Percentiles rank a stretch among this genome's conserved stretches.
These are phyloP conservation scores for Cynaeus angustus DNA, from an alignment of 2,888 invertebrate genomes.

Conservation along the genomic window DNA sequence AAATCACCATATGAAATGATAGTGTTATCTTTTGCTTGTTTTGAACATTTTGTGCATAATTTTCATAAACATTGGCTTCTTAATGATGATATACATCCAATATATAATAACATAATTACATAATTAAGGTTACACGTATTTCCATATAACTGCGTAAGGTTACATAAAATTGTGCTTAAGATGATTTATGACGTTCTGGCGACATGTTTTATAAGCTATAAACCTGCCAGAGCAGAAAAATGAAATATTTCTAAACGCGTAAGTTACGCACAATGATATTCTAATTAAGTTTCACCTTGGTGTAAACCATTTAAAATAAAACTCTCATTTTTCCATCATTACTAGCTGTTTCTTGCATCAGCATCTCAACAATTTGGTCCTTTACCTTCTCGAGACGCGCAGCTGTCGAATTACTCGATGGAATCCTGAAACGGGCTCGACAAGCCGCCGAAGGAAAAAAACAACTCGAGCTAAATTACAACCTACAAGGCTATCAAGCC, in stretches of 20 bases:
- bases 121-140: constrained; percentile 3
- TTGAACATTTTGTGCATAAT: background rate
- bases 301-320: background rate
- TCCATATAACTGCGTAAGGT: constrained; percentile 6
- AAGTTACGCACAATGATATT: background rate
- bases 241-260: background rate
- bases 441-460: constrained; percentile 34
- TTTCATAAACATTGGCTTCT: background rate
- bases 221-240: background rate
- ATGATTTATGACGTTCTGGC: constrained; percentile 1
- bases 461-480: constrained; percentile 44
- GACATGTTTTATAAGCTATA: constrained; percentile 7
- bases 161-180: background rate
- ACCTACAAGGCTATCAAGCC: constrained; percentile 52
- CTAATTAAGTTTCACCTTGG: background rate
- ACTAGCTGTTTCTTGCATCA: background rate
- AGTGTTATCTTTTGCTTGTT: background rate
- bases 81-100: constrained; percentile 7
- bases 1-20: too few species aligned
- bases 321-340: background rate
- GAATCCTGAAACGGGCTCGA: constrained; percentile 42
- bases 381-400: constrained; percentile 13
- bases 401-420: constrained; percentile 40
- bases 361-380: constrained; percentile 14
- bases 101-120: constrained; percentile 7